phyloP scores from a whole-genome alignment of 2,113 vertebrate species.

The Bufo gargarizans region DNA sequence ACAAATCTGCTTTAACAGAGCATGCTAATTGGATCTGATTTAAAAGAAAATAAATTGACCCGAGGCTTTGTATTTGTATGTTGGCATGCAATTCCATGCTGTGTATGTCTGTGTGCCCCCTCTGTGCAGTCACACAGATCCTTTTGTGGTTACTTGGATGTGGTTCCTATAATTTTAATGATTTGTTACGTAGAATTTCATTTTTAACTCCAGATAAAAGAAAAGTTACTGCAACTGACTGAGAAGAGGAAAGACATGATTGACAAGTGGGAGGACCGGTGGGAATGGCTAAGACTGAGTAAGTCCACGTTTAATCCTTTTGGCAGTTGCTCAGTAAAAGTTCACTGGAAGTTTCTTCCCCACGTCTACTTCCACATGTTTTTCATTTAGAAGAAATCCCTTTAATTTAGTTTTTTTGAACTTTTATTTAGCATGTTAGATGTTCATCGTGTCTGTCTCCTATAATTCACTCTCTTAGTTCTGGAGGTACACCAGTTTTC shows the following conservation, averaged over 20 bases:
- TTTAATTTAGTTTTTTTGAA: neutral
- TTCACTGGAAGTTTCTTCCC: neutral
- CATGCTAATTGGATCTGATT: no score
- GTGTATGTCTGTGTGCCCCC: no score
- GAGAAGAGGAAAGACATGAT: slow-evolving; percentile 99
- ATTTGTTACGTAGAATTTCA: neutral
- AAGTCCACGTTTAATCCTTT: slow-evolving; percentile 64
- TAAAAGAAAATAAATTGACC: no score
- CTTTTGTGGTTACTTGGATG: no score
- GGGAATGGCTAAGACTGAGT: slow-evolving; percentile 98
- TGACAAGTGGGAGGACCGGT: slow-evolving; percentile 98
- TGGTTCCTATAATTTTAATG: neutral
- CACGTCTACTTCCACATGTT: neutral
- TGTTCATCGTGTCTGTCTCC: neutral
- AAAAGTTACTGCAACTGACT: slow-evolving; percentile 91
- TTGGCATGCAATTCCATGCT: no score
- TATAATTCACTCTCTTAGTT: slow-evolving; percentile 71
- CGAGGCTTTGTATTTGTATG: no score
- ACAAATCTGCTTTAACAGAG: no score
- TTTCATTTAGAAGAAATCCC: neutral
- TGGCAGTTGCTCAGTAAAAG: neutral
- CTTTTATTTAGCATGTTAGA: neutral
- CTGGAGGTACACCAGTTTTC: slow-evolving; percentile 98
- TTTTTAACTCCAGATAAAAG: slow-evolving; percentile 85
- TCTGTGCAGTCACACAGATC: no score